These are phyloP conservation scores for Brachionus rubens DNA, from an alignment of 1,140 invertebrate species.

Conservation along the genomic window DNA sequence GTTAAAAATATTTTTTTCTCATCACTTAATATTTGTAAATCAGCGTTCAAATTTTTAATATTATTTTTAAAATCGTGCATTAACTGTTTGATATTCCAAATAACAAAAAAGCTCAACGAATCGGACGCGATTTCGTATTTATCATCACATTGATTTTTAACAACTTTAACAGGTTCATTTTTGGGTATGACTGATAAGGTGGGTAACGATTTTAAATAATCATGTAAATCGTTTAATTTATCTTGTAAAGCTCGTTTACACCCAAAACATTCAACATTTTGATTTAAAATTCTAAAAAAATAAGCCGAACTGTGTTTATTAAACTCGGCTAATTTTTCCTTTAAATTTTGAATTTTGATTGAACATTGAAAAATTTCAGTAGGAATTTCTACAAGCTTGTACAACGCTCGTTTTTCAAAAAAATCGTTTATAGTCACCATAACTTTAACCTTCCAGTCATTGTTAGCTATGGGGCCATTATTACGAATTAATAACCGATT, in stretches of 20 bases:
- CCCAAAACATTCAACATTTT: not conserved
- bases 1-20: not conserved
- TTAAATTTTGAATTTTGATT: not conserved
- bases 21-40: not conserved
- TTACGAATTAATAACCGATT: not conserved
- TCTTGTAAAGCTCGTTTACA: not conserved
- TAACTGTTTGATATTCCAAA: not conserved
- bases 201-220: not conserved
- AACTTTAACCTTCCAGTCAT: not conserved
- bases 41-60: not conserved
- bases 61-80: conserved; percentile 1
- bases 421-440: not conserved
- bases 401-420: not conserved
- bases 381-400: not conserved
- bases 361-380: not conserved
- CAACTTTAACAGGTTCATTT: not conserved
- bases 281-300: not conserved
- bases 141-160: not conserved
- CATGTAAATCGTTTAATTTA: not conserved
- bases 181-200: not conserved
- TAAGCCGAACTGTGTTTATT: not conserved
- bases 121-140: not conserved
- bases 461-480: not conserved
- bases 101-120: not conserved
- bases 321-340: not conserved